phyloP scores from a whole-genome alignment of 2,888 invertebrate genomes.

The Leptodirus hochenwartii region DNA sequence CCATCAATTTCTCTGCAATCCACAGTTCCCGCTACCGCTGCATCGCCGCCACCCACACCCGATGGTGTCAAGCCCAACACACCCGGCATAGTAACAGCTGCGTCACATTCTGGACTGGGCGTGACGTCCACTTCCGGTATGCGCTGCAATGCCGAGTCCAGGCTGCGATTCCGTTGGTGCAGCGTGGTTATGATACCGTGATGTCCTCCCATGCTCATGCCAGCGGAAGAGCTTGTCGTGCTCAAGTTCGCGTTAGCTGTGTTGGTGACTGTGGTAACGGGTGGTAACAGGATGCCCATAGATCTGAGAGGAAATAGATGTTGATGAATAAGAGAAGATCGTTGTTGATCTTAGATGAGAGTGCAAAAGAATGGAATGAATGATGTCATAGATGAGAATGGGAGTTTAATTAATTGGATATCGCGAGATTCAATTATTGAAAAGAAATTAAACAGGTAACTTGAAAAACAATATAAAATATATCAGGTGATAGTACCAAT shows the following conservation, averaged over 20 bases:
- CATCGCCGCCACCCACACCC: constrained; percentile 12
- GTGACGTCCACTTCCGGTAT: constrained; percentile 71
- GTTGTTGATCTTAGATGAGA: background rate
- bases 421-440: too few species aligned
- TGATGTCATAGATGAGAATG: too few species aligned
- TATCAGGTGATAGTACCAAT: too few species aligned
- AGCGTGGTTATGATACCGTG: constrained; percentile 30
- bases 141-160: constrained; percentile 76
- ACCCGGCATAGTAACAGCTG: constrained; percentile 25
- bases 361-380: background rate
- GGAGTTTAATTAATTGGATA: too few species aligned
- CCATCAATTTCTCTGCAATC: too few species aligned
- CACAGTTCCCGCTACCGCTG: constrained; percentile 6
- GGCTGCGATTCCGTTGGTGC: constrained; percentile 75
- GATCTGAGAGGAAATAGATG: constrained; percentile 32
- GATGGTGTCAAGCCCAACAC: constrained; percentile 18
- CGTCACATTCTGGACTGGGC: constrained; percentile 42
- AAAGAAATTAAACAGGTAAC: too few species aligned
- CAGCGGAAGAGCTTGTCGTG: too few species aligned
- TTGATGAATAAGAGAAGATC: too few species aligned
- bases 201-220: constrained; percentile 7
- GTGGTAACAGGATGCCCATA: constrained; percentile 44
- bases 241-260: constrained; percentile 23
- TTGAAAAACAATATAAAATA: too few species aligned
- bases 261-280: constrained; percentile 35